Base-by-base conservation (phyloP, 2,113 vertebrate genomes). In the Euleptes europaea region DNA sequence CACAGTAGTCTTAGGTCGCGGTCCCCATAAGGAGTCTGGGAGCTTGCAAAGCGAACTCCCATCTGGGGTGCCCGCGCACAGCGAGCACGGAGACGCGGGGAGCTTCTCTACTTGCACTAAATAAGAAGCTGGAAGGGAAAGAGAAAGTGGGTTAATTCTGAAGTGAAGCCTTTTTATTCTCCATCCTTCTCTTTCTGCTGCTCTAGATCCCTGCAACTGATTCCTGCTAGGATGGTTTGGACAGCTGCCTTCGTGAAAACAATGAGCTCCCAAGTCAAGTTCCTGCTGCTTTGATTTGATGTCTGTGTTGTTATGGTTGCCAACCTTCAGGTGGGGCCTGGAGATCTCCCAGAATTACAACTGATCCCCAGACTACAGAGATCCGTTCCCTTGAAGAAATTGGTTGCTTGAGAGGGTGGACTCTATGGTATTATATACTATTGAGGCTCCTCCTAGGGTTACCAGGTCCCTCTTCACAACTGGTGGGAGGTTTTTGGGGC, bases 21-120 rank as follows among this genome's bases (percentile, higher is more conserved):
- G 94, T 97, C 95, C 90, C 97, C 93, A 95, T 96, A 91, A 94
- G 96, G 91, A 95, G 94, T 1, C 21, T 84, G 88, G 89, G 88
- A 88, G 91, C 93, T 85, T 77, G 92, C 93, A 95, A 44, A 23
- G 10, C 89, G 85, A 51, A 88, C 93, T 90, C 93, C 94, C 91
- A 93, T 94, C 88, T 87, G 86, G 84, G 92, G 92, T 90, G 92
- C 79, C 88, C 94, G 91, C 49, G 69, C 33, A 84, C 70, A 17
- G 79, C 0, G 0, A 67, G 54, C 0, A n/a, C 80, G 0, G 75
- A 28, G 84, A 84, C 80, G 86, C 86, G 63, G 0, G 6, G 33
- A 7, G 54, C 2, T 44, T 49, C 90, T 84, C 35, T 33, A 40
- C 7, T 2, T 0, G 0, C 9, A 4, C 54, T 5, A 8, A 71